Base-by-base conservation (phyloP, 2,888 invertebrate species). In the Hipparchia sbordonii region DNA sequence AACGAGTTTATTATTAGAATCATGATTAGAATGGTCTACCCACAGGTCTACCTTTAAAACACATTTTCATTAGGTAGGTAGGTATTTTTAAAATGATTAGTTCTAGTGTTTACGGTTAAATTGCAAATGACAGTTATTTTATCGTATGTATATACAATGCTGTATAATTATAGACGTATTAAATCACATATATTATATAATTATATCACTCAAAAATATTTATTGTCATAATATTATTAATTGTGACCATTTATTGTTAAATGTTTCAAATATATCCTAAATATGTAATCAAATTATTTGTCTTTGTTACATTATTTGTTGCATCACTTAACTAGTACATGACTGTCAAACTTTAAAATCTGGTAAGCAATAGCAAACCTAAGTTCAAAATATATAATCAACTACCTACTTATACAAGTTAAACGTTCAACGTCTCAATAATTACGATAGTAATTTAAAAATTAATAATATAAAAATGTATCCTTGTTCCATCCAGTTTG, bases 261-360 rank as follows among this genome's bases (percentile, higher is more conserved):
- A 9, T 33, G 39, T 70, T 70, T 70, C 62, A 52, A 61, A 7
- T 69, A 62, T 61, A 52, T 9, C 61, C 69, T 69, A 69, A 39
- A 6, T 6, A 46, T 57, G 45, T 10, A 59, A 75, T 74, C 61
- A 74, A 74, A 73, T 74, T 48, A 78, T 71, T 78, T 78, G 78
- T 80, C 80, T 73, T 67, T 54, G 70, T 73, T 73, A 67, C 71
- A 56, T 57, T 68, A 52, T 71, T 60, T 56, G n/a, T 65, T 9
- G 9, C 39, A 12, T 39, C 6, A n/a, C 52, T 8, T 52, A 65
- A 52, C 39, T 56, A 56, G 13, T 56, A 65, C n/a, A n/a, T 52
- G 6, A 51, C 6, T 51, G 33, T 57, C 13, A 51, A 59, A 39
- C 9, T 33, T 52, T 51, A 63, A 70, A 62, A 70, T 54, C 54